Base-by-base conservation (phyloP, 1,140 invertebrate species). In the Pseudomyrmex gracilis region DNA sequence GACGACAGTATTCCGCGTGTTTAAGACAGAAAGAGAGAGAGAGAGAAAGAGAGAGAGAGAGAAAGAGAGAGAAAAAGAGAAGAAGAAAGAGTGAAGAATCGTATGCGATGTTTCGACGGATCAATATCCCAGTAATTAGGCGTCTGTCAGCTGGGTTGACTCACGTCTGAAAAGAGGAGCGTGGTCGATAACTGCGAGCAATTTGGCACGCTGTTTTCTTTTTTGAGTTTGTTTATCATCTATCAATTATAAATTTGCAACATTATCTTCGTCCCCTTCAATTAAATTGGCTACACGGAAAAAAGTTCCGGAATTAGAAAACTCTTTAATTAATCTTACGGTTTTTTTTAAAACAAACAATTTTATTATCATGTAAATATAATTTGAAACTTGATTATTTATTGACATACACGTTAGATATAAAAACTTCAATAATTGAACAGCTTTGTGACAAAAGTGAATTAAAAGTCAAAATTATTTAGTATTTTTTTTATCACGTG, bases 111-210 rank as follows among this genome's bases (percentile, higher is more conserved):
- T 74, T 67, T 43, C 68, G 73, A 71, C 82, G 73, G 87, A 84
- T 89, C 84, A 84, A 89, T 89, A 88, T 86, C 78, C 58, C 43
- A 51, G 84, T 60, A 89, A 89, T 88, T 89, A 89, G 78, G 64
- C 85, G 73, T 83, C 74, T 76, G 83, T 88, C 78, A 64, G 73
- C 86, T 78, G 73, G 74, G 34, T 58, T 58, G 43, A 64, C 58
- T 63, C 24, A 13, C 10, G 17, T 17, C 24, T 49, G 53, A 60
- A 71, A 84, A 64, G 34, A 22, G 64, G 10, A 73, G 47, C 9
- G 85, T 49, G 57, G 60, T 57, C 68, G 51, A 85, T 84, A 67
- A 71, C 47, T 20, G 10, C 45, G 66, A 68, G 58, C 57, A 58
- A 80, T 80, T 80, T 80, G 66, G 76, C 64, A 47, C 15, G 20